phyloP scores from a whole-genome alignment of 2,113 vertebrate species.

The Chaenocephalus aceratus region DNA sequence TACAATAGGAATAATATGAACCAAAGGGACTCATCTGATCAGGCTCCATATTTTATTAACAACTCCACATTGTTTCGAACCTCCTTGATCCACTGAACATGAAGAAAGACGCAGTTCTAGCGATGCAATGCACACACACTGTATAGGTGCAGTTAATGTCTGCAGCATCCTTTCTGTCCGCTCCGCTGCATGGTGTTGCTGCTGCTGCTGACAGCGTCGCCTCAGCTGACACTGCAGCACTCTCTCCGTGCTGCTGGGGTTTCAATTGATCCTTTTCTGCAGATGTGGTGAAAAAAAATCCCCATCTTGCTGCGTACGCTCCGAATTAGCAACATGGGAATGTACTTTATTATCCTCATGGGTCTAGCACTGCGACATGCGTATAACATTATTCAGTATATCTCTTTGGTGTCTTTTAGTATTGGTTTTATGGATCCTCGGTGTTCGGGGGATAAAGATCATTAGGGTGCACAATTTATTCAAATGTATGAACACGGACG shows the following conservation, averaged over 20 bases:
- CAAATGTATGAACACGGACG: too few species aligned
- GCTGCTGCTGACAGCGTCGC: constrained; percentile 5
- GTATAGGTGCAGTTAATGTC: constrained; percentile 48
- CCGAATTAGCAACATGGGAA: neutral
- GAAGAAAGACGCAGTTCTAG: neutral
- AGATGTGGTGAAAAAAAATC: neutral
- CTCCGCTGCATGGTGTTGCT: constrained; percentile 28
- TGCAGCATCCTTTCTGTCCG: constrained; percentile 37
- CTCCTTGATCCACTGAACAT: too few species aligned
- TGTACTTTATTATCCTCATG: neutral
- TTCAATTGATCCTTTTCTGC: constrained; percentile 2
- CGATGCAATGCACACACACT: constrained; percentile 8
- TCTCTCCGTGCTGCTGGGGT: neutral
- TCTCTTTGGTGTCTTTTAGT: neutral
- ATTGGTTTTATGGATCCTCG: neutral
- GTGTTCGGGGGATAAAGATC: too few species aligned
- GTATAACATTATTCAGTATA: neutral
- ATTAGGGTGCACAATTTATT: too few species aligned
- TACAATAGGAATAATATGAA: too few species aligned
- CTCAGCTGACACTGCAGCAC: constrained; percentile 34
- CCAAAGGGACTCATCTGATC: too few species aligned
- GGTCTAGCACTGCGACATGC: neutral
- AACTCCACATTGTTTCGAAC: too few species aligned
- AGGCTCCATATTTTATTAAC: too few species aligned
- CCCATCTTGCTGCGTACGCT: neutral